phyloP scores from a whole-genome alignment of 2,113 vertebrate genomes.

The Patagioenas fasciata region DNA sequence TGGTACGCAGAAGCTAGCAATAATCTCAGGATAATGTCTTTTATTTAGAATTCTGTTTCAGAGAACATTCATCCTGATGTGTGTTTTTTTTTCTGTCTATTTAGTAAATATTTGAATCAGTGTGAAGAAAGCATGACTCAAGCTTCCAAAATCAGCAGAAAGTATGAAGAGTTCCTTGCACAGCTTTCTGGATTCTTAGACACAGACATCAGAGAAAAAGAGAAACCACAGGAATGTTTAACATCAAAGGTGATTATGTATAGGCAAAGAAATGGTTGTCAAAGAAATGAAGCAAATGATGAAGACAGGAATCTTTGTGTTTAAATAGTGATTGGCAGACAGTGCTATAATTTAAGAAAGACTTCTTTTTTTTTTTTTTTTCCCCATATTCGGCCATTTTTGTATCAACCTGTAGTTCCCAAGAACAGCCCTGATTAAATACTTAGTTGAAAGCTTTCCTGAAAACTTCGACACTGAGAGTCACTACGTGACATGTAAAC shows the following conservation, averaged over 20 bases:
- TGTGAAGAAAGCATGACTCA: conserved; percentile 70
- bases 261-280: not conserved
- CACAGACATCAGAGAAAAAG: conserved; percentile 52
- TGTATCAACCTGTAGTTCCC: not conserved
- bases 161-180: conserved; percentile 71
- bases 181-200: conserved; percentile 69
- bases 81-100: not conserved
- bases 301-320: not conserved
- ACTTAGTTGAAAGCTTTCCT: not conserved
- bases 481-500: not conserved
- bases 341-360: not conserved
- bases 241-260: conserved; percentile 72
- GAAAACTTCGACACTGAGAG: not conserved
- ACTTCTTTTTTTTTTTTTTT: too few species aligned
- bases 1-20: not conserved
- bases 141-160: conserved; percentile 53
- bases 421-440: not conserved
- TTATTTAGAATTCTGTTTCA: not conserved
- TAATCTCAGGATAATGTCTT: not conserved
- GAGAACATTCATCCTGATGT: not conserved
- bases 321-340: not conserved
- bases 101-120: conserved; percentile 73
- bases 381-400: not conserved
- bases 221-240: conserved; percentile 70
- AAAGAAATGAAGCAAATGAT: not conserved